These are phyloP conservation scores for Pygocentrus nattereri DNA, from an alignment of 2,797 vertebrate genomes.

Conservation along the genomic window DNA sequence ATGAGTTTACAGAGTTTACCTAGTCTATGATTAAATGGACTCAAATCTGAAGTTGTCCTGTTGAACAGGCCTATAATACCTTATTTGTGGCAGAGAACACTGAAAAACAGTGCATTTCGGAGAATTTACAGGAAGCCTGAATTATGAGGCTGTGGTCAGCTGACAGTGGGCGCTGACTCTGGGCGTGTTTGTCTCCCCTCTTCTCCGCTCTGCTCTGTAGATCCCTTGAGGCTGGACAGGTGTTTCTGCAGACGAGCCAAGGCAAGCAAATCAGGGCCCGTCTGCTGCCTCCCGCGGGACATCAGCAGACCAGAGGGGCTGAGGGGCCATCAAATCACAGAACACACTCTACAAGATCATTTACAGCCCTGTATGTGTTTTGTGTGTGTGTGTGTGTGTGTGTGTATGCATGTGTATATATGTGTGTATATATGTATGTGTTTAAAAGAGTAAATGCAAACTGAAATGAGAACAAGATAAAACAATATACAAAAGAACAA, in stretches of 20 bases:
- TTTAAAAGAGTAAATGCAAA: not conserved
- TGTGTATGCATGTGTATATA: constrained; percentile 22
- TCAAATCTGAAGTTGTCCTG: too few relatives aligned
- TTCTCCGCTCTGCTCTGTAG: constrained; percentile 59
- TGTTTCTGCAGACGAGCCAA: constrained; percentile 99
- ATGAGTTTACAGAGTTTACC: too few relatives aligned
- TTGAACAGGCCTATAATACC: not conserved
- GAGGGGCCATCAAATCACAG: constrained; percentile 65
- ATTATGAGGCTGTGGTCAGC: not conserved
- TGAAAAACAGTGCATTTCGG: not conserved
- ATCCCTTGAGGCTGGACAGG: constrained; percentile 95
- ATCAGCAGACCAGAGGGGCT: constrained; percentile 65
- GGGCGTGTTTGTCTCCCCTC: constrained; percentile 61
- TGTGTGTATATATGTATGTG: constrained; percentile 8
- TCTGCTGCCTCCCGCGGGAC: constrained; percentile 98
- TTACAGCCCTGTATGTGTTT: not conserved
- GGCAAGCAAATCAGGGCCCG: constrained; percentile 99
- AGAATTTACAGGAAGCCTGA: too few relatives aligned
- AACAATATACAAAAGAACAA: not conserved
- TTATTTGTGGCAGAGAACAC: not conserved
- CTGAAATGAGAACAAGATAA: not conserved
- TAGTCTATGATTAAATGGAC: too few relatives aligned
- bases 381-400: constrained; percentile 13
- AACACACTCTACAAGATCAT: constrained; percentile 3
- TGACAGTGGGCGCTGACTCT: constrained; percentile 50